Evolutionary conservation across 2,888 invertebrate genomes (phyloP).

Genomic region (Steinernema hermaphroditum): DNA sequence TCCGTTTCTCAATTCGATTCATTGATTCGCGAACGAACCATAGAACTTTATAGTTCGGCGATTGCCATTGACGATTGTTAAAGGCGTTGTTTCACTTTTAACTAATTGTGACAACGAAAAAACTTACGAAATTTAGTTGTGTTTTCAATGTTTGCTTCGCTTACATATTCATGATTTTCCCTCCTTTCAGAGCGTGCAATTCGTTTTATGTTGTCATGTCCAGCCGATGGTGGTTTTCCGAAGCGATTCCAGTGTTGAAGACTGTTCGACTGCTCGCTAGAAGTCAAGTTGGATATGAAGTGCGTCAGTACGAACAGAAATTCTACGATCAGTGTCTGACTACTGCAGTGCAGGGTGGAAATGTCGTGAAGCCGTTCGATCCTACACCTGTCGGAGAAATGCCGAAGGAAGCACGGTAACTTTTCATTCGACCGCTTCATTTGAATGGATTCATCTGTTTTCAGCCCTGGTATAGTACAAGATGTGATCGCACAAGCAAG

Average conservation of each 20-base stretch:
- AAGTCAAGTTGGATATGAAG: constrained; percentile 63
- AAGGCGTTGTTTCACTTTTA: too few relatives aligned
- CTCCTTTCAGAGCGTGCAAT: too few relatives aligned
- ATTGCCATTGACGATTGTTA: too few relatives aligned
- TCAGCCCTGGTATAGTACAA: background rate
- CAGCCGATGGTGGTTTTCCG: constrained; percentile 4
- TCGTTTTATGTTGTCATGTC: background rate
- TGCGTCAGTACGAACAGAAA: constrained; percentile 47
- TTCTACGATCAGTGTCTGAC: constrained; percentile 44
- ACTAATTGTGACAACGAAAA: too few relatives aligned
- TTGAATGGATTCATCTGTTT: constrained; percentile 1
- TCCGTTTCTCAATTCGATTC: too few relatives aligned
- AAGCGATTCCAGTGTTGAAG: constrained; percentile 32
- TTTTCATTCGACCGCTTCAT: background rate
- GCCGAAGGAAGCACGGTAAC: background rate
- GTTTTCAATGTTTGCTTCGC: too few relatives aligned
- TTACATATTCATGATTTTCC: too few relatives aligned
- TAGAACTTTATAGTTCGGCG: too few relatives aligned
- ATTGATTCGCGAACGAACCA: too few relatives aligned
- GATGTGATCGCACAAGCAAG: constrained; percentile 29
- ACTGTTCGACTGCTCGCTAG: constrained; percentile 39
- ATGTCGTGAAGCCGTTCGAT: constrained; percentile 48
- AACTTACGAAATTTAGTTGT: too few relatives aligned
- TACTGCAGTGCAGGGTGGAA: constrained; percentile 50
- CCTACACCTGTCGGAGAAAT: background rate